phyloP scores from a whole-genome alignment of 2,888 invertebrate species.

The Oeneis ivallda region DNA sequence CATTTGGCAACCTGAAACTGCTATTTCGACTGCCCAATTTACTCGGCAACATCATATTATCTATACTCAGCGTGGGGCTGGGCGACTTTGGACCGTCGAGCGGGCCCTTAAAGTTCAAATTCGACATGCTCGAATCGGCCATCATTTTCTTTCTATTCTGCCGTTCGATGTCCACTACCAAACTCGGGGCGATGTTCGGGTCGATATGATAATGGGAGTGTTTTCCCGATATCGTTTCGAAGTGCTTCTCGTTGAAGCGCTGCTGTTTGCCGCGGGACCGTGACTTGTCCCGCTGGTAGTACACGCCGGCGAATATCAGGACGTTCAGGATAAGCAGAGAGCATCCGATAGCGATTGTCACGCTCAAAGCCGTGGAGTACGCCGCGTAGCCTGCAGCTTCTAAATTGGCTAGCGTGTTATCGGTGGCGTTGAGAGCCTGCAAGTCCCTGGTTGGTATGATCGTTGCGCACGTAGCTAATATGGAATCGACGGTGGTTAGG shows the following conservation, averaged over 20 bases:
- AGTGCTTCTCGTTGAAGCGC: constrained; percentile 85
- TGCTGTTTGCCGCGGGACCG: constrained; percentile 87
- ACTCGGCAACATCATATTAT: constrained; percentile 75
- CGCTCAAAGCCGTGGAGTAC: constrained; percentile 88
- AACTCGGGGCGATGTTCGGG: constrained; percentile 88
- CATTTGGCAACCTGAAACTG: constrained; percentile 74
- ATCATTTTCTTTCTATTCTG: constrained; percentile 76
- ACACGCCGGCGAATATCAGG: constrained; percentile 91
- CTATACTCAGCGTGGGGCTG: constrained; percentile 83
- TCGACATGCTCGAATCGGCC: constrained; percentile 78
- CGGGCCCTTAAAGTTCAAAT: constrained; percentile 81
- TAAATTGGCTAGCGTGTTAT: constrained; percentile 89
- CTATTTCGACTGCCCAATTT: constrained; percentile 79
- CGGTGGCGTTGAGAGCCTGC: constrained; percentile 79
- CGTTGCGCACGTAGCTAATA: constrained; percentile 87
- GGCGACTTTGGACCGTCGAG: constrained; percentile 82
- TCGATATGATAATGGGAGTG: constrained; percentile 91
- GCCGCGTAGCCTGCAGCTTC: constrained; percentile 90
- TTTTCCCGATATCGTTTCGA: constrained; percentile 88
- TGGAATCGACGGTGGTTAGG: constrained; percentile 86
- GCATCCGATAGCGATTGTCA: constrained; percentile 91
- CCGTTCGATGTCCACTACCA: constrained; percentile 90
- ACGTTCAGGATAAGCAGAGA: constrained; percentile 90
- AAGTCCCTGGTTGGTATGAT: constrained; percentile 79
- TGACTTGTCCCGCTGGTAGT: constrained; percentile 90